Percentiles rank a stretch among this genome's conserved stretches.
These are phyloP conservation scores for Ptilorrhoa leucosticta DNA, from an alignment of 2,113 vertebrate species.

Conservation along the genomic window DNA sequence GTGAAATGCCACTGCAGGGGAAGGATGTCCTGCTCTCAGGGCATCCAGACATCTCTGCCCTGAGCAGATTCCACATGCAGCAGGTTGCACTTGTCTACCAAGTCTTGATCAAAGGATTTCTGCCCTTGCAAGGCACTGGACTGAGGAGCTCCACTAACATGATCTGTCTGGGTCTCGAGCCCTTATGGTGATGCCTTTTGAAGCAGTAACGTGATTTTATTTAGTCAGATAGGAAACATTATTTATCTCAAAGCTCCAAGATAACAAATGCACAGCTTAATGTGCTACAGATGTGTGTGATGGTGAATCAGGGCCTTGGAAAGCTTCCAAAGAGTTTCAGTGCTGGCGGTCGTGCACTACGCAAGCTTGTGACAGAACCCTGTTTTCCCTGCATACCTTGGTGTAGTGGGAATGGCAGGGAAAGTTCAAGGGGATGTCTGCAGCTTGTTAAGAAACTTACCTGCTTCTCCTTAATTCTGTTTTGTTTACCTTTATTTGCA, in stretches of 20 bases:
- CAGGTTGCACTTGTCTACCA: not conserved
- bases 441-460: constrained; percentile 14
- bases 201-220: constrained; percentile 21
- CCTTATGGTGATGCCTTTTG: not conserved
- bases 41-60: not conserved
- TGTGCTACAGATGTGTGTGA: constrained; percentile 51
- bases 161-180: not conserved
- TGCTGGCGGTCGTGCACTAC: not conserved
- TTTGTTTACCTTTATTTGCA: constrained; percentile 29
- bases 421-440: not conserved
- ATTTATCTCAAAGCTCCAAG: not conserved
- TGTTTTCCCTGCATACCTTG: constrained; percentile 13
- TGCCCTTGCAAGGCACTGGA: not conserved
- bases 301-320: constrained; percentile 56
- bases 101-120: not conserved
- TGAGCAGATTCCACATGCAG: not conserved
- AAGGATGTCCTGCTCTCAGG: not conserved
- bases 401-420: constrained; percentile 8
- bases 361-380: not conserved
- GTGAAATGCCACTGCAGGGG: not conserved
- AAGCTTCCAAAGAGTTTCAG: constrained; percentile 18
- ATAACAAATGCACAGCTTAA: constrained; percentile 36
- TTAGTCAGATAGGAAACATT: not conserved
- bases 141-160: not conserved
- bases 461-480: not conserved